These are phyloP conservation scores for Rhingia rostrata DNA, from an alignment of 2,888 invertebrate species.

Conservation along the genomic window DNA sequence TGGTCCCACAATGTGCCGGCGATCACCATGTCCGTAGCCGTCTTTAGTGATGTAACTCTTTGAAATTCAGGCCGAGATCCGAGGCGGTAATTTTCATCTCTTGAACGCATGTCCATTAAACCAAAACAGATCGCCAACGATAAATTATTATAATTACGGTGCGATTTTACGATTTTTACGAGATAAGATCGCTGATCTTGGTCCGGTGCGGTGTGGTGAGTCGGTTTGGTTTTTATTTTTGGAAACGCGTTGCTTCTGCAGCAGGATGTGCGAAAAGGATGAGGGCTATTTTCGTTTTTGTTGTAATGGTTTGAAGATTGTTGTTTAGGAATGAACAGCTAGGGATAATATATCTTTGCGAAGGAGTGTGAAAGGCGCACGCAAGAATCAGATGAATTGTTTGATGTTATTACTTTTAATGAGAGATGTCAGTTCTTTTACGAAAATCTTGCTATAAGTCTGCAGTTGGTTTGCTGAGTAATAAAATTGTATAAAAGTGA, in stretches of 20 bases:
- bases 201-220: constrained; percentile 1
- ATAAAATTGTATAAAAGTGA: no score
- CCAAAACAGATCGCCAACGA: constrained; percentile 60
- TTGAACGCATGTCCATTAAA: constrained; percentile 48
- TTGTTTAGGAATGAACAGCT: no score
- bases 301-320: no score
- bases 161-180: constrained; percentile 49
- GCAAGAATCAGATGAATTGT: no score
- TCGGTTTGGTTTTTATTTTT: background rate
- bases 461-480: no score
- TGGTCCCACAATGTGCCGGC: constrained; percentile 27
- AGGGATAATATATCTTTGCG: no score
- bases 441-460: no score
- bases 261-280: background rate
- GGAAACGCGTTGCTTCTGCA: constrained; percentile 2
- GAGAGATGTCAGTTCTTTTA: no score
- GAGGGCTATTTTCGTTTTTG: background rate
- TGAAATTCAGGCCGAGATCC: background rate
- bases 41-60: constrained; percentile 36
- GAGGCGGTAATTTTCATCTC: constrained; percentile 50
- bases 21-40: constrained; percentile 26
- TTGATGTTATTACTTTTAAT: no score
- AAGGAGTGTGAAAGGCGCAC: no score
- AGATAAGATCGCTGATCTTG: constrained; percentile 52
- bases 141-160: constrained; percentile 65